Percentiles rank a stretch among this genome's conserved stretches.
Evolutionary conservation across 2,113 vertebrate species (phyloP).

Genomic region (Entelurus aequoreus): DNA sequence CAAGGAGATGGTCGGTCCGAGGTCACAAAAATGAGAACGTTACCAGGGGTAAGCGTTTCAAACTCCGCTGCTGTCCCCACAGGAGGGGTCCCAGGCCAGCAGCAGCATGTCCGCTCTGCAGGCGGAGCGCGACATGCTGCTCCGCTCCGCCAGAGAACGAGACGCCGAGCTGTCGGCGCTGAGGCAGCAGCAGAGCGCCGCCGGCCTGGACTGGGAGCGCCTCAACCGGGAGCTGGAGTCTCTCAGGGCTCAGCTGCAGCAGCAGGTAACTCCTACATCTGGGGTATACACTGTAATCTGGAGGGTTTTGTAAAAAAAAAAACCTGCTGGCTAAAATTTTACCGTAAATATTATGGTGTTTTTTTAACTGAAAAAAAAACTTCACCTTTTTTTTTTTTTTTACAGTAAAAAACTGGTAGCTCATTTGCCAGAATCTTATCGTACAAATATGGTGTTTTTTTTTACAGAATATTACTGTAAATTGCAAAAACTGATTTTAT

Average conservation of each 20-base stretch:
- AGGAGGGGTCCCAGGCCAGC: conserved; percentile 68
- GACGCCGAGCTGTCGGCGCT: conserved; percentile 64
- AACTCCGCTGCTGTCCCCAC: neutral
- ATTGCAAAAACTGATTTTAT: no score
- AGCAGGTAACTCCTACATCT: conserved; percentile 62
- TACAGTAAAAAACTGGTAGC: no score
- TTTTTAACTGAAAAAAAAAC: no score
- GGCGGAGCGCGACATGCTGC: conserved; percentile 69
- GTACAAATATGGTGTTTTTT: no score
- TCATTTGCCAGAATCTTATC: no score
- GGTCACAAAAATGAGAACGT: neutral
- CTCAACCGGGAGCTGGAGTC: conserved; percentile 56
- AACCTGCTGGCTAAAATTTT: no score
- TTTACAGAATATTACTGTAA: no score
- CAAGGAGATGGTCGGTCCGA: conserved; percentile 59
- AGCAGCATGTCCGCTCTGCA: conserved; percentile 63
- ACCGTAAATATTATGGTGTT: no score
- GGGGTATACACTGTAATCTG: no score
- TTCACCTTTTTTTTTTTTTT: no score
- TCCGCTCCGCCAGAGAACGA: conserved; percentile 33
- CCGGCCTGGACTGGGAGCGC: conserved; percentile 61
- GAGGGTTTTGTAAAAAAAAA: no score
- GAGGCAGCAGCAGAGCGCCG: conserved; percentile 47
- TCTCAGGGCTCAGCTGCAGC: conserved; percentile 68
- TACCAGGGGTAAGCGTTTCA: no score